Base-by-base conservation (phyloP, 2,113 vertebrate genomes). In the Pristiophorus japonicus region DNA sequence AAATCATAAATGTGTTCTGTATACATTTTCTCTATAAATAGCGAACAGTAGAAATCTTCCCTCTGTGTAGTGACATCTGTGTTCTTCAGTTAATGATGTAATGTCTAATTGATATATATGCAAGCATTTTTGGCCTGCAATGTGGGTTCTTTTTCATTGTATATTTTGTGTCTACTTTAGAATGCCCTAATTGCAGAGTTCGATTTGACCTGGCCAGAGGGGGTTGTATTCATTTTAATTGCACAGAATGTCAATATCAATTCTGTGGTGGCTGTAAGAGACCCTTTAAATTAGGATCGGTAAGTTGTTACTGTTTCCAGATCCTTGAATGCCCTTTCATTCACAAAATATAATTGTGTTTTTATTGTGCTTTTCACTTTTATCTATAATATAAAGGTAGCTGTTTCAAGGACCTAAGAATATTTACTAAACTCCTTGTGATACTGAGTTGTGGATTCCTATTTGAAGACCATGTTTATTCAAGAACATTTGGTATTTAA, bases 181-280 rank as follows among this genome's bases (percentile, higher is more conserved):
- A 97, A 95, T 98, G 98, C 96, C 98, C 98, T 0, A 96, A 96
- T 81, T 98, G 98, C 96, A 97, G 96, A 45, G 96, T 96, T 51
- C 95, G 97, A 87, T 98, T 97, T 97, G 96, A 97, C 47, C 96
- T 98, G 87, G 97, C 97, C 4, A 97, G 96, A 97, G 98, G 98
- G 38, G 98, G 98, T 0, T 98, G 98, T 96, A 97, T 98, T 34
- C 98, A 98, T 97, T 98, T 98, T 96, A 97, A 96, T 93, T 98
- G 98, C 96, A 96, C 96, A 24, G 97, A 97, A 96, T 98, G 98
- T 96, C 96, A 96, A 38, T 96, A 97, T 59, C 96, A 98, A 95
- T 98, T 98, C 97, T 98, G 98, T 67, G 98, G 97, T 27, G 97
- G 97, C 65, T 97, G 97, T 95, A 95, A 94, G 62, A 95, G 95